phyloP scores from a whole-genome alignment of 2,113 vertebrate species.

The Dendropsophus ebraccatus region DNA sequence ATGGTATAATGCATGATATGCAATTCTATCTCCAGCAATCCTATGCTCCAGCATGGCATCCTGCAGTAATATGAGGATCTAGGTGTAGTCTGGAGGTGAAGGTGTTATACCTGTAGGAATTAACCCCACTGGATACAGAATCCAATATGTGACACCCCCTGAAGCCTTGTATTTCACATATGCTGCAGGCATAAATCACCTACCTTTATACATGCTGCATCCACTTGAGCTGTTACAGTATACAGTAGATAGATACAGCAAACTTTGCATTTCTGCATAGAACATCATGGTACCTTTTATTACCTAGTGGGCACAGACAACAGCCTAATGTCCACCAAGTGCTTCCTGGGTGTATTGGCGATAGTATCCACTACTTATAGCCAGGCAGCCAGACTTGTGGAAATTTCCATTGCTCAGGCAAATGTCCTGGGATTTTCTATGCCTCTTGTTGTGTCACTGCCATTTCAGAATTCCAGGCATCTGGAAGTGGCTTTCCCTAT shows the following conservation, averaged over 20 bases:
- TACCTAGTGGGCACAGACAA: not conserved
- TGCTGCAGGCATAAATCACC: constrained; percentile 58
- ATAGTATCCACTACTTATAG: not conserved
- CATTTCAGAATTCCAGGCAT: constrained; percentile 38
- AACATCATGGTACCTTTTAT: constrained; percentile 17
- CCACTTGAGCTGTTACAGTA: not conserved
- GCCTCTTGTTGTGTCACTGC: not conserved
- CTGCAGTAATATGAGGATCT: constrained; percentile 19
- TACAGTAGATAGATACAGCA: constrained; percentile 1
- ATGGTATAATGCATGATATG: not conserved
- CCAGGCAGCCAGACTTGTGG: constrained; percentile 8
- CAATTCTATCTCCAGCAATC: not conserved
- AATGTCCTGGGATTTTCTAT: constrained; percentile 19
- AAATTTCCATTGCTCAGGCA: constrained; percentile 39
- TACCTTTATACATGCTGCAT: constrained; percentile 31
- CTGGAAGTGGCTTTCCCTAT: constrained; percentile 28
- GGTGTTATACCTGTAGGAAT: constrained; percentile 53
- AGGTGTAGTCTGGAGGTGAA: constrained; percentile 37
- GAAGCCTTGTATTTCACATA: constrained; percentile 43
- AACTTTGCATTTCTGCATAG: constrained; percentile 42
- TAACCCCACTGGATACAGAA: not conserved
- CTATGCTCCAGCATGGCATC: constrained; percentile 7
- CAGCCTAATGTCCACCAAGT: not conserved
- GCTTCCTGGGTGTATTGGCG: not conserved
- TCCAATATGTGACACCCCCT: constrained; percentile 20